Evolutionary conservation across 35 echinoderm and acorn worm genomes (phyloP), one percentile per base, ranked within the genome.

Genomic region (Heliocidaris erythrogramma): DNA sequence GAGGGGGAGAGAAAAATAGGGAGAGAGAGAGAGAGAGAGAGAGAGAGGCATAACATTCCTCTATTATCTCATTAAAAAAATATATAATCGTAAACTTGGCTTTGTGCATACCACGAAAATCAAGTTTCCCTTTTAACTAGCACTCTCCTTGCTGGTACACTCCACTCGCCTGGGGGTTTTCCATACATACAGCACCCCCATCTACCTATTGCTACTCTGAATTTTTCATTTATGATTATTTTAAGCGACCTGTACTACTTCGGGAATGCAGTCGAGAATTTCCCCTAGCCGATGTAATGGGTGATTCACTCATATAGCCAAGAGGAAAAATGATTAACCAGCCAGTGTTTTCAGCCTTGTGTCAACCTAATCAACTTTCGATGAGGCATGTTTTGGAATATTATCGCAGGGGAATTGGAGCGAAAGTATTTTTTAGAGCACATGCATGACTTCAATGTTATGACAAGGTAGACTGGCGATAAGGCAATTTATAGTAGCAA

Each of bases 171-270:
- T 78, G 65, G 65, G 65, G 52, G 52, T 7, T 78, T 78, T 24
- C 18, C 17, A 78, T 78, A 78, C 65, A 78, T 18, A 78, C 65
- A 78, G 5, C 65, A n/a, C 21, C 65, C 65, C 65, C 52, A 11
- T 56, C 52, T 56, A 0, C 52, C 52, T 0, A 42, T 42, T 42
- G 21, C 7, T 78, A n/a, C 65, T 78, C 27, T 78, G 65, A 78
- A 78, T 78, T 78, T 78, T 78, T 78, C 65, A 78, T 78, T 78
- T 78, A 78, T n/a, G 65, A 78, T 78, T 27, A 78, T 78, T 78
- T 78, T 69, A 69, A 69, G 61, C 27, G 61, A 69, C 5, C 17
- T n/a, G 7, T 27, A 56, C 65, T 7, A 78, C 65, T 78, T 27
- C 27, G 52, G 52, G 65, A 78, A 78, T 78, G 65, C 65, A 78